Conservation (phyloP, 2,888 invertebrate genomes). For the Polymixis lichenea region DNA sequence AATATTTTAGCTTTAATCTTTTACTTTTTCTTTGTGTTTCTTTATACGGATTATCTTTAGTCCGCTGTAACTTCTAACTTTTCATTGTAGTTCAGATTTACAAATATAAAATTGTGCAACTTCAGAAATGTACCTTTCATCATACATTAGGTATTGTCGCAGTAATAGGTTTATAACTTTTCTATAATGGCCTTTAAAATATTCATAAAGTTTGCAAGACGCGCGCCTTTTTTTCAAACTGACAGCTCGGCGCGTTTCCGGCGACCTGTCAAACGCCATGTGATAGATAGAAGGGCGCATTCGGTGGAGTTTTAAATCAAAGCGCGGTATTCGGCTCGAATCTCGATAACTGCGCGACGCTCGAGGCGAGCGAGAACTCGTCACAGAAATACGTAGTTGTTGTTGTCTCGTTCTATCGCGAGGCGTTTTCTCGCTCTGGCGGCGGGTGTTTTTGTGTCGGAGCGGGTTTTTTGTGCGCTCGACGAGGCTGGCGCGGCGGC, state of each 20-base stretch:
- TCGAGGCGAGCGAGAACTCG: constrained; percentile 88
- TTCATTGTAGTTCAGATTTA: constrained; percentile 6
- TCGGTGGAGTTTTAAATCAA: constrained; percentile 89
- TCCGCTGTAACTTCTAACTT: constrained; percentile 27
- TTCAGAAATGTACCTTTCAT: constrained; percentile 64
- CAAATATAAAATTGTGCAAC: constrained; percentile 66
- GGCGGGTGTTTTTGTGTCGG: constrained; percentile 89
- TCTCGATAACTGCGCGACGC: constrained; percentile 87
- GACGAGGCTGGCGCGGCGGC: constrained; percentile 83
- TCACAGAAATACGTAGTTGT: constrained; percentile 87
- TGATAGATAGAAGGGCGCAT: constrained; percentile 91
- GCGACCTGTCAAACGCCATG: constrained; percentile 90
- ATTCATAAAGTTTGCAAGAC: constrained; percentile 66
- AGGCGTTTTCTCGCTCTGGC: constrained; percentile 80
- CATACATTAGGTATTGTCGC: constrained; percentile 55
- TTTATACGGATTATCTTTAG: constrained; percentile 11
- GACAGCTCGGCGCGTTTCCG: constrained; percentile 88
- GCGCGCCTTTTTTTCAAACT: constrained; percentile 88
- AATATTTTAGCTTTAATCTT: constrained; percentile 5
- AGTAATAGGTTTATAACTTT: constrained; percentile 51
- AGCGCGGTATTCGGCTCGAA: constrained; percentile 86
- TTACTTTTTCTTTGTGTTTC: constrained; percentile 42
- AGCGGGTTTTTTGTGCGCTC: constrained; percentile 89
- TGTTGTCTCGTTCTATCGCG: constrained; percentile 78
- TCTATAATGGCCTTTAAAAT: constrained; percentile 61